Base-by-base conservation (phyloP, 2,113 vertebrate species). In the Corythornis madagascariensis region DNA sequence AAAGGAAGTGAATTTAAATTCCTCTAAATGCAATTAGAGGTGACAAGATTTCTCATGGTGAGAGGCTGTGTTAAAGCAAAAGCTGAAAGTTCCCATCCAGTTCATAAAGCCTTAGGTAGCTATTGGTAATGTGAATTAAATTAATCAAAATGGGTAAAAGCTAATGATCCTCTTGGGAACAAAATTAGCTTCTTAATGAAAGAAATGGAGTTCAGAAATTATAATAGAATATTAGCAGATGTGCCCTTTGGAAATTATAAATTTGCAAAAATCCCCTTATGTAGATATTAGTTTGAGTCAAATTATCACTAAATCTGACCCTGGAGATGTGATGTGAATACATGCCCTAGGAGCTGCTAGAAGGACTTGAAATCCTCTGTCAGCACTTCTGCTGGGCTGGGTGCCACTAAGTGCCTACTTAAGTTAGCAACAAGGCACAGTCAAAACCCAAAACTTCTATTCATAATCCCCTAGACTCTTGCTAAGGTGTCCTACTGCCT, bases 161-260 rank as follows among this genome's bases (percentile, higher is more conserved):
- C 70, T 95, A 97, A 97, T 93, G 97, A 96, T 95, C 86, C 94
- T 91, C 94, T 85, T 65, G 97, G 96, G 96, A 97, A 50, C 91
- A 96, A 97, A 97, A 97, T 93, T 86, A 97, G 82, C 92, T 97
- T 95, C 96, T 97, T 97, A 97, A 97, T 97, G 97, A 97, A 97
- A 97, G 94, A 96, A 97, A 96, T 43, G 84, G 94, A 96, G 92
- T 96, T 96, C 96, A 90, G 95, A 96, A 97, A 97, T 97, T 96
- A 95, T 96, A 96, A 95, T 96, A 96, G 96, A 97, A 96, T 96
- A 94, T 96, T 67, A 88, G 95, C 82, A 95, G 86, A 97, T 95
- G 72, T 92, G 95, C 95, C 96, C 94, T 96, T 97, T 97, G 96
- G 96, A 97, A 97, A 98, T 96, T 93, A 95, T 92, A 97, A 92